Percentiles rank a stretch among this genome's conserved stretches.
Evolutionary conservation across 2,888 invertebrate genomes (phyloP).

Genomic region (Campoletis raptor): DNA sequence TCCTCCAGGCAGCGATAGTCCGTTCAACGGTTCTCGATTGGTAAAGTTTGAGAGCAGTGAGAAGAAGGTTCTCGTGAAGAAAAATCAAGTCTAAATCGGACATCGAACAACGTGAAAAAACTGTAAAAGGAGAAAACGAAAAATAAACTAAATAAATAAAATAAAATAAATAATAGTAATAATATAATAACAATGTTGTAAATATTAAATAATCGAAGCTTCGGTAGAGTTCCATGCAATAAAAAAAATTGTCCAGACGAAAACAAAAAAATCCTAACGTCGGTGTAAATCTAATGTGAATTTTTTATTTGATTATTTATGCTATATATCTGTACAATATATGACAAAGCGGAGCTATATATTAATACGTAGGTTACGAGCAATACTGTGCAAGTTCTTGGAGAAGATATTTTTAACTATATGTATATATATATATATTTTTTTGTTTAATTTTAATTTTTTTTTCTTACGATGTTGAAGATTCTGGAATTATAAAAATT

Average conservation of each 20-base stretch:
- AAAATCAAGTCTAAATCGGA: constrained; percentile 69
- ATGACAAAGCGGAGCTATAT: constrained; percentile 45
- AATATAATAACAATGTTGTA: constrained; percentile 56
- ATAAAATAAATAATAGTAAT: constrained; percentile 6
- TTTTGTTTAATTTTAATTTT: neutral
- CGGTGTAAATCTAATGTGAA: constrained; percentile 36
- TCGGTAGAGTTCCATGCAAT: constrained; percentile 62
- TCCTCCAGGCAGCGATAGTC: constrained; percentile 88
- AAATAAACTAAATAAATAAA: neutral
- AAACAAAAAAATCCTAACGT: constrained; percentile 17
- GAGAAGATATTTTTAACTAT: neutral
- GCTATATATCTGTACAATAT: constrained; percentile 67
- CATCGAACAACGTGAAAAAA: neutral
- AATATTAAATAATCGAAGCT: constrained; percentile 61
- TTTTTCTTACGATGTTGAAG: neutral
- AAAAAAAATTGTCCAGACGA: neutral
- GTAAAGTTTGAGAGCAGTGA: constrained; percentile 84
- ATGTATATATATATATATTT: neutral
- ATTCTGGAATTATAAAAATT: constrained; percentile 38
- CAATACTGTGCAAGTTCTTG: constrained; percentile 17
- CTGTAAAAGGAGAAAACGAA: constrained; percentile 17
- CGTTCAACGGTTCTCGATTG: constrained; percentile 86
- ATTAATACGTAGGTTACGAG: constrained; percentile 16
- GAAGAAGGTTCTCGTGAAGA: constrained; percentile 81
- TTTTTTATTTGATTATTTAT: constrained; percentile 39